Conservation (phyloP, 2,888 invertebrate genomes). For the Belgica antarctica region DNA sequence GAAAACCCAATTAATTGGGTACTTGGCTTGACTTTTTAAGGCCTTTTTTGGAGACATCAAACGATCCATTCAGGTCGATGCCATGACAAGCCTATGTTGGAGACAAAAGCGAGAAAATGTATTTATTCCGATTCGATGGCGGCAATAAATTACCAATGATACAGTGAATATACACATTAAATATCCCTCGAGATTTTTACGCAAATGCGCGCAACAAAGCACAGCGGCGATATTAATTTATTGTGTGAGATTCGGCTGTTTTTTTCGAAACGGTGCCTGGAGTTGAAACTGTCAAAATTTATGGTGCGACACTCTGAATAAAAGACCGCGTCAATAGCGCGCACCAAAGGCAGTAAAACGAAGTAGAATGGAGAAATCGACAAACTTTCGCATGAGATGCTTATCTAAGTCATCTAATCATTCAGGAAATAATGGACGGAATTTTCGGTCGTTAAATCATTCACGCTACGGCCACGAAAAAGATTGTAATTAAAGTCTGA, state of each 20-base stretch:
- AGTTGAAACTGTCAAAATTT: slow-evolving; percentile 37
- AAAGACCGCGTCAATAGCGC: slow-evolving; percentile 3
- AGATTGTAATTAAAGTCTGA: background rate
- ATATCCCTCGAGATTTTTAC: slow-evolving; percentile 1
- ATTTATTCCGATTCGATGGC: slow-evolving; percentile 24
- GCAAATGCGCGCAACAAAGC: slow-evolving; percentile 7
- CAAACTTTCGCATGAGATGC: slow-evolving; percentile 31
- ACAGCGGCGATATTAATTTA: slow-evolving; percentile 17
- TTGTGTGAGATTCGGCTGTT: slow-evolving; percentile 22
- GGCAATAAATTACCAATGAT: slow-evolving; percentile 36
- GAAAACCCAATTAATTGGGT: no score
- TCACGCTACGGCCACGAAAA: background rate
- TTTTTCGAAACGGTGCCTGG: background rate
- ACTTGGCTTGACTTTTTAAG: no score
- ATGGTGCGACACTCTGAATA: slow-evolving; percentile 21
- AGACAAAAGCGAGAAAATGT: background rate
- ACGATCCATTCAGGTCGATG: no score
- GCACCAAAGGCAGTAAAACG: no score
- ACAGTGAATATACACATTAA: slow-evolving; percentile 10
- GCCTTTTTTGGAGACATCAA: no score
- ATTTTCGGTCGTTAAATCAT: background rate
- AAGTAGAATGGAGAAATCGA: background rate
- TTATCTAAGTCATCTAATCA: slow-evolving; percentile 25
- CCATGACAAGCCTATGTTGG: no score
- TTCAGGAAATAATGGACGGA: slow-evolving; percentile 21